Evolutionary conservation across 2,888 invertebrate species (phyloP).

Genomic region (Deilephila elpenor): DNA sequence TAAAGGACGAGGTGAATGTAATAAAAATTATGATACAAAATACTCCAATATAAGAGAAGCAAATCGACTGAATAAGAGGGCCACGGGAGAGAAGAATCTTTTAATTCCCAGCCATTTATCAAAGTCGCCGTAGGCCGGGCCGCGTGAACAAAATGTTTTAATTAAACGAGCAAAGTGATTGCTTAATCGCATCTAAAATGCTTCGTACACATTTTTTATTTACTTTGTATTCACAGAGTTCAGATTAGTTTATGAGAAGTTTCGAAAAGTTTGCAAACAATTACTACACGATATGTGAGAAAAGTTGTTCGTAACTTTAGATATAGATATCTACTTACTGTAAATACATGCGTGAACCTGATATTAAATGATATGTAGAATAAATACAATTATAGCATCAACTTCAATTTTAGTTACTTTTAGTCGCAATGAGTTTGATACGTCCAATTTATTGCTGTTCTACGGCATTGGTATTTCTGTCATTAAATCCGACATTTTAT

Average conservation of each 20-base stretch:
- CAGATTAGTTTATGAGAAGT: neutral
- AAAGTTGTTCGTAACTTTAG: neutral
- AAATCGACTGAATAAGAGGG: conserved; percentile 31
- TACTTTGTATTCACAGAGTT: conserved; percentile 25
- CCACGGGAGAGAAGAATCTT: conserved; percentile 51
- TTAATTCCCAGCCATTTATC: conserved; percentile 61
- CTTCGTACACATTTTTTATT: conserved; percentile 44
- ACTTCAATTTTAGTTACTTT: too few species aligned
- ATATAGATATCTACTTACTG: too few species aligned
- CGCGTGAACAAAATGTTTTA: conserved; percentile 66
- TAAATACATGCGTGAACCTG: too few species aligned
- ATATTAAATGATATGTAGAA: too few species aligned
- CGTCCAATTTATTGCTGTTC: too few species aligned
- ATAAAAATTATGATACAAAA: conserved; percentile 20
- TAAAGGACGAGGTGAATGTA: neutral
- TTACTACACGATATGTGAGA: neutral
- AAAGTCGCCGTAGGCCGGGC: conserved; percentile 55
- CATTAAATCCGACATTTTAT: neutral
- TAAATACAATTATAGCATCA: too few species aligned
- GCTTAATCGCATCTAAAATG: conserved; percentile 59
- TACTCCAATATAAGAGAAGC: neutral
- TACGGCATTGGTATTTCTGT: neutral
- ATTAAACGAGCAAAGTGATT: conserved; percentile 65
- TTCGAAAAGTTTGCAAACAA: neutral
- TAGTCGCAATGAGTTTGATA: too few species aligned